Evolutionary conservation across 2,113 vertebrate species (phyloP).

Genomic region (Scartelaos histophorus): DNA sequence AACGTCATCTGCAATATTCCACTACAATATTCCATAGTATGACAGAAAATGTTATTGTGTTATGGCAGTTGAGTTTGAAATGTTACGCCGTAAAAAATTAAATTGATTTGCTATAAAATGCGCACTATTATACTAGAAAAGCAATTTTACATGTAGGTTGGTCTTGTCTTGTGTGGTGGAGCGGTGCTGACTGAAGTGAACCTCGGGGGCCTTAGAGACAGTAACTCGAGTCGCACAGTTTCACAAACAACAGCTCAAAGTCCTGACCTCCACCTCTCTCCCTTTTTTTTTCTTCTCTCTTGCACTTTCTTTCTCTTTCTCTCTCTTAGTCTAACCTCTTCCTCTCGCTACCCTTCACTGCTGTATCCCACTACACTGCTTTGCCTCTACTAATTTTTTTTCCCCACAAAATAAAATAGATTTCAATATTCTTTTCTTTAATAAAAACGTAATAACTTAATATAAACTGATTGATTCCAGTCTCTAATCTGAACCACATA

Average conservation of each 20-base stretch:
- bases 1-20: too few species aligned
- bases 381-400: too few species aligned
- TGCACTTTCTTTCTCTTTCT: constrained; percentile 6
- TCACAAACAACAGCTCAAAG: constrained; percentile 39
- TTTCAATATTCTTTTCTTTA: too few species aligned
- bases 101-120: background rate
- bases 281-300: background rate
- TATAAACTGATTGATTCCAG: too few species aligned
- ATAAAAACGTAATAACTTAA: too few species aligned
- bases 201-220: constrained; percentile 32
- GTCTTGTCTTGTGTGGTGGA: constrained; percentile 1
- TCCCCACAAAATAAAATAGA: too few species aligned
- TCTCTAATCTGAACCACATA: too few species aligned
- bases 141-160: background rate
- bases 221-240: constrained; percentile 61
- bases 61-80: too few species aligned
- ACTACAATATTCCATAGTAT: too few species aligned
- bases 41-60: too few species aligned
- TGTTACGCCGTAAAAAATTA: background rate
- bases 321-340: constrained; percentile 4
- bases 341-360: constrained; percentile 5
- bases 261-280: constrained; percentile 30
- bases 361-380: background rate
- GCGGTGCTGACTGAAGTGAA: constrained; percentile 14
- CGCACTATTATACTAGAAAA: background rate